Evolutionary conservation across 1,140 invertebrate genomes (phyloP), one percentile per base, ranked within the genome.

Genomic region (Plodia interpunctella): DNA sequence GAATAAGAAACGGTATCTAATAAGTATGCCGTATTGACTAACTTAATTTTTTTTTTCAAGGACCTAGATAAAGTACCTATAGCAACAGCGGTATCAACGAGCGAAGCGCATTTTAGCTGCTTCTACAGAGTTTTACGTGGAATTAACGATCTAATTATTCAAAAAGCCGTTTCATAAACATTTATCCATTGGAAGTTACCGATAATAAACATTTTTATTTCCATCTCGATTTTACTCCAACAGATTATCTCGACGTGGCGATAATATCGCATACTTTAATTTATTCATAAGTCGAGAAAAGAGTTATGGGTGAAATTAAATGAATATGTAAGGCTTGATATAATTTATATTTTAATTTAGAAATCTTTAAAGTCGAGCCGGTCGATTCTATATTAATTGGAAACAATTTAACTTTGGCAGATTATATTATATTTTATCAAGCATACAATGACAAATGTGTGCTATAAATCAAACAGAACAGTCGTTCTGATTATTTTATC

Each of bases 211-310:
- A 10, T 32, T 32, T n/a, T 32, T 32, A 32, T 32, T 32, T 32
- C 30, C 10, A 15, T 44, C 30, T 32, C 11, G 11, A 5, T 44
- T 44, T 44, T 15, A 44, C 38, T 44, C 10, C n/a, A 17, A n/a
- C 9, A 13, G 38, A 5, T 10, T n/a, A 44, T 44, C n/a, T 10
- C 15, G 3, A 44, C 21, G 32, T 35, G 15, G 54, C 18, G 19
- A 20, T 25, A 38, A 38, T 55, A 18, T 32, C 53, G 55, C 55
- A 4, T 5, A 49, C 28, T 21, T 56, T 51, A 20, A 51, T 51
- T 21, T 51, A 51, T 51, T 51, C 50, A 51, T 20, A 51, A 51
- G 50, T 15, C 38, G 38, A 15, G 38, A 44, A 15, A 44, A 44
- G 38, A 44, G 38, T 44, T 44, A 44, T 44, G 38, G 10, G 38